Percentiles rank a stretch among this genome's conserved stretches.
These are phyloP conservation scores for Drusus annulatus DNA, from an alignment of 1,140 invertebrate genomes.

Conservation along the genomic window DNA sequence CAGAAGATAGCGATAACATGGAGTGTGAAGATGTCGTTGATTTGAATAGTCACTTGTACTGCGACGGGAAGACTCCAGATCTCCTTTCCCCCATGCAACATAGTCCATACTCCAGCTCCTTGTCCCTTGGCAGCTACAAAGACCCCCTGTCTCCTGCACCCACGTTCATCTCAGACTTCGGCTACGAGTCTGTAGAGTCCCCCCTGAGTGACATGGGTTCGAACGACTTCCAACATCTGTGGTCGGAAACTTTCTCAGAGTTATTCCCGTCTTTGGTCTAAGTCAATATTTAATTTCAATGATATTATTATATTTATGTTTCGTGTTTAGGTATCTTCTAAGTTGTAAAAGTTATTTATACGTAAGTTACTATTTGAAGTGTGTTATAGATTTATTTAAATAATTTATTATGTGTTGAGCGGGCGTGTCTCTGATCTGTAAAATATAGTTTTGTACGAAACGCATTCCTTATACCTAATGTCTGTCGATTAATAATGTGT, in stretches of 20 bases:
- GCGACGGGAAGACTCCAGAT: slow-evolving; percentile 67
- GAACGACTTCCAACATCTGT: slow-evolving; percentile 72
- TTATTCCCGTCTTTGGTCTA: slow-evolving; percentile 75
- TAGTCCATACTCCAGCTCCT: slow-evolving; percentile 63
- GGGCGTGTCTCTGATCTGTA: slow-evolving; percentile 8
- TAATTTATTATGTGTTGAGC: not conserved
- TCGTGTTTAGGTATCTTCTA: not conserved
- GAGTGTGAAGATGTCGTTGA: slow-evolving; percentile 59
- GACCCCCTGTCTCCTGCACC: slow-evolving; percentile 64
- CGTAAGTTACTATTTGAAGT: not conserved
- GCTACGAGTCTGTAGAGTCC: slow-evolving; percentile 74
- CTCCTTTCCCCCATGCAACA: slow-evolving; percentile 67
- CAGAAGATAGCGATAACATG: slow-evolving; percentile 57
- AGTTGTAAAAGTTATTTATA: not conserved
- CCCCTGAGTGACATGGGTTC: slow-evolving; percentile 69
- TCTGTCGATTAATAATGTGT: slow-evolving; percentile 40
- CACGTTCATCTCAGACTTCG: slow-evolving; percentile 71
- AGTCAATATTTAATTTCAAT: slow-evolving; percentile 40
- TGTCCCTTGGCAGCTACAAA: slow-evolving; percentile 62
- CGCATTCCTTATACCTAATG: slow-evolving; percentile 25
- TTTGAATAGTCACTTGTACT: slow-evolving; percentile 62
- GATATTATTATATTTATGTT: too few species aligned
- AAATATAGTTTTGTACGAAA: slow-evolving; percentile 6
- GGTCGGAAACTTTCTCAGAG: slow-evolving; percentile 77
- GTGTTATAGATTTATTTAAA: slow-evolving; percentile 6